Percentiles rank a stretch among this genome's conserved stretches.
phyloP scores from a whole-genome alignment of 2,797 vertebrate species.

The Denticeps clupeoides region DNA sequence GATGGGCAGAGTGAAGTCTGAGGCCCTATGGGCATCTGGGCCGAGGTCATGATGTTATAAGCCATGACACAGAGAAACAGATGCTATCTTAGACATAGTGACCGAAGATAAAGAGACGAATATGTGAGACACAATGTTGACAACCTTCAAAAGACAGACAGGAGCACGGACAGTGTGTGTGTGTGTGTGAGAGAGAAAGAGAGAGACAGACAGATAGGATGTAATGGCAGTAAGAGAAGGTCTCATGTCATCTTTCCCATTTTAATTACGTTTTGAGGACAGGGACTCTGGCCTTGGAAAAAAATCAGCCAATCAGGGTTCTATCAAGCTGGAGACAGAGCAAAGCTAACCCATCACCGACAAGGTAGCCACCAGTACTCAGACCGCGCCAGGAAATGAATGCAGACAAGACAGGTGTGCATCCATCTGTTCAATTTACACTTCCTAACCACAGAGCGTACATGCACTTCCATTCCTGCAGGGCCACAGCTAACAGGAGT shows the following conservation, averaged over 20 bases:
- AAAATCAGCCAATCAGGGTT: too few relatives aligned
- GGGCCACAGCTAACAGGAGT: too few relatives aligned
- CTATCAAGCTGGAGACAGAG: too few relatives aligned
- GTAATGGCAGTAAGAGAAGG: constrained; percentile 48
- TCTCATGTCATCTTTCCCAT: constrained; percentile 36
- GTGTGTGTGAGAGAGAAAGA: background rate
- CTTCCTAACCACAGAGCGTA: too few relatives aligned
- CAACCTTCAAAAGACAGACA: background rate
- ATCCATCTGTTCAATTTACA: too few relatives aligned
- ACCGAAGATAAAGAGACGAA: background rate
- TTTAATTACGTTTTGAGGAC: constrained; percentile 36
- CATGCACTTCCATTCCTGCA: too few relatives aligned
- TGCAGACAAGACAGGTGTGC: too few relatives aligned
- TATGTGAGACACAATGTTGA: background rate
- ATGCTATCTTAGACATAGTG: constrained; percentile 35
- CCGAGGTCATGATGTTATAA: constrained; percentile 44
- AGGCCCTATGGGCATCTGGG: constrained; percentile 27
- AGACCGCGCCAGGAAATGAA: too few relatives aligned
- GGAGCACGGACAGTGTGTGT: background rate
- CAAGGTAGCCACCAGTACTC: too few relatives aligned
- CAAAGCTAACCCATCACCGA: too few relatives aligned
- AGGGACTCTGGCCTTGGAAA: too few relatives aligned
- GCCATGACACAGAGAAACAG: constrained; percentile 36
- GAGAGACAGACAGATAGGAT: background rate
- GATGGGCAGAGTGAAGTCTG: constrained; percentile 12